Evolutionary conservation across 1,140 invertebrate genomes (phyloP), one percentile per base, ranked within the genome.

Genomic region (Ctenoplectra terminalis): DNA sequence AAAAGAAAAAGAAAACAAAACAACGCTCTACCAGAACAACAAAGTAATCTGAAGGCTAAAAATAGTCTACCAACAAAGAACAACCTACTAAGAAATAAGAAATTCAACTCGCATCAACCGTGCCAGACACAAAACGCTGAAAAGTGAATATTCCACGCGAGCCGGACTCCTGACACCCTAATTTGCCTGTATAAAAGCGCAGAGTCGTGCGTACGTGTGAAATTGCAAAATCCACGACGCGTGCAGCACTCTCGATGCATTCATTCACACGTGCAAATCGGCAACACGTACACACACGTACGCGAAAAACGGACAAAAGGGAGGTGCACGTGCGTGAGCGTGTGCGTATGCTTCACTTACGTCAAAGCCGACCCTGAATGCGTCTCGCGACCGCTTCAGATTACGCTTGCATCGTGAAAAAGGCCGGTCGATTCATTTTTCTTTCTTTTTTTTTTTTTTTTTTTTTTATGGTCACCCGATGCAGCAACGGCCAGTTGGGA

Each of bases 291-390:
- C 20, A 17, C 6, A 58, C 56, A 17, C 29, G 29, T 46, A n/a
- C 13, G 29, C 2, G 20, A 26, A 7, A 69, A 29, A 17, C 37
- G 40, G 74, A 77, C 50, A 69, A 69, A 77, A 58, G 64, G 17
- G 29, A 69, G 34, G 52, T 71, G 54, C 34, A 60, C 54, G 54
- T 64, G 48, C 37, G 46, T 63, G 15, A 37, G 3, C 23, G 76
- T 58, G 13, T 69, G 29, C 61, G 48, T 76, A 34, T 60, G 23
- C 58, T 23, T 64, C 48, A 66, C 46, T 70, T 48, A 60, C 46
- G 72, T 82, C 71, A 86, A 77, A 82, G 82, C 69, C 56, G 75
- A 77, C 74, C 74, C 74, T 77, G 74, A 77, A 31, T 77, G 26
- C 52, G 52, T 58, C 64, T 69, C 37, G 63, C 46, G 74, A 76